These are phyloP conservation scores for Diploptera punctata DNA, from an alignment of 2,888 invertebrate species.

Conservation along the genomic window DNA sequence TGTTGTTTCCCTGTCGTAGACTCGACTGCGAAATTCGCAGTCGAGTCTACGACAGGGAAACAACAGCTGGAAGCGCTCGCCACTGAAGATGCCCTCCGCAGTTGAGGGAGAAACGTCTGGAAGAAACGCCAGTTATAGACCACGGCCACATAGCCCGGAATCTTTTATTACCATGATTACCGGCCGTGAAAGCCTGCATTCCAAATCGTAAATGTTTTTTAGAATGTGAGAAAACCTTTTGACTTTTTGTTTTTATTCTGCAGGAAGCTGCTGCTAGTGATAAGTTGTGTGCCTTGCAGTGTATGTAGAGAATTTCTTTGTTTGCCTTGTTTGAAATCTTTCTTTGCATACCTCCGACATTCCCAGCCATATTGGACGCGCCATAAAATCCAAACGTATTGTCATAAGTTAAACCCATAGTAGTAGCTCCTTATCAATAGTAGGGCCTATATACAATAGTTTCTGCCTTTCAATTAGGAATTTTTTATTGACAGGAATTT, in stretches of 20 bases:
- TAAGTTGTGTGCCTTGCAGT: background rate
- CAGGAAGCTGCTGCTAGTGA: background rate
- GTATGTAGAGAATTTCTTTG: conserved; percentile 24
- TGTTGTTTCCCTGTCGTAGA: too few relatives aligned
- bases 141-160: too few relatives aligned
- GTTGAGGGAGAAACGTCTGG: too few relatives aligned
- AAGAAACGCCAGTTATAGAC: too few relatives aligned
- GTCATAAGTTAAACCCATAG: background rate
- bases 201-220: background rate
- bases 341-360: background rate
- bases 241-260: background rate
- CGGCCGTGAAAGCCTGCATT: too few relatives aligned
- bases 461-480: background rate
- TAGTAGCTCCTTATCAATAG: background rate
- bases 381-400: background rate
- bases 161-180: too few relatives aligned
- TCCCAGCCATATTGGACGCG: background rate
- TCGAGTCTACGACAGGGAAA: too few relatives aligned
- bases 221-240: background rate
- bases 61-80: too few relatives aligned
- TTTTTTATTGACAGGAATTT: background rate
- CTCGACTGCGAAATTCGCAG: too few relatives aligned
- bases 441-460: background rate
- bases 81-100: too few relatives aligned
- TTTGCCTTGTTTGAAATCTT: background rate